These are phyloP conservation scores for Drosophila melanosoma DNA, from an alignment of 2,888 invertebrate species.

Conservation along the genomic window DNA sequence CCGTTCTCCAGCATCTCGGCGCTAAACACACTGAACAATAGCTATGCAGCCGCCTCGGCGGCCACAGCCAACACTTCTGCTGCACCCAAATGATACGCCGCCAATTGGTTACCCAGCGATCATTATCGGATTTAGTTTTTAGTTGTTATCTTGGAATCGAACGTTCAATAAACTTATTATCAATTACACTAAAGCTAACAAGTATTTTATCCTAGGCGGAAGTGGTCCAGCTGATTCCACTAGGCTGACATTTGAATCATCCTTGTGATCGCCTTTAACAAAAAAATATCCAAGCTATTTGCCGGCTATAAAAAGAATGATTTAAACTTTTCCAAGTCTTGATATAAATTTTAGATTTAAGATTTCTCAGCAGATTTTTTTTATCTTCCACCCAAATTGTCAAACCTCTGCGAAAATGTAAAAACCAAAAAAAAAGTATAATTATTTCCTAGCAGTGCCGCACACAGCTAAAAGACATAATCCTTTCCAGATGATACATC, in stretches of 20 bases:
- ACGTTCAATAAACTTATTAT: slow-evolving; percentile 45
- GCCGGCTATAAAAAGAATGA: background rate
- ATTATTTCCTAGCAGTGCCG: background rate
- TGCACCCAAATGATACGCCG: slow-evolving; percentile 44
- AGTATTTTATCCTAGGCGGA: background rate
- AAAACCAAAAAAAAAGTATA: background rate
- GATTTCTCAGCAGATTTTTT: no score
- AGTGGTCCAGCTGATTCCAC: no score
- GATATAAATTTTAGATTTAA: no score
- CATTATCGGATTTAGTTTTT: slow-evolving; percentile 1
- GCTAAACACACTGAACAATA: slow-evolving; percentile 79
- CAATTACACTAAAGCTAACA: background rate
- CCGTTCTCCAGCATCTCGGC: slow-evolving; percentile 86
- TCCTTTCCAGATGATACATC: slow-evolving; percentile 1
- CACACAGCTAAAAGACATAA: background rate
- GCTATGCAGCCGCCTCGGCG: slow-evolving; percentile 56
- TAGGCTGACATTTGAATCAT: no score
- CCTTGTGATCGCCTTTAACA: no score
- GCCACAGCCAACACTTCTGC: slow-evolving; percentile 52
- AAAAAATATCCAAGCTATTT: background rate
- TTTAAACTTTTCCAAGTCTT: background rate
- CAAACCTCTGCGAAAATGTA: background rate
- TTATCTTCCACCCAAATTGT: background rate
- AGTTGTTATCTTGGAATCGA: slow-evolving; percentile 28
- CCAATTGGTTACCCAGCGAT: slow-evolving; percentile 1